Base-by-base conservation (phyloP, 2,888 invertebrate species). In the Peribatodes rhomboidaria region DNA sequence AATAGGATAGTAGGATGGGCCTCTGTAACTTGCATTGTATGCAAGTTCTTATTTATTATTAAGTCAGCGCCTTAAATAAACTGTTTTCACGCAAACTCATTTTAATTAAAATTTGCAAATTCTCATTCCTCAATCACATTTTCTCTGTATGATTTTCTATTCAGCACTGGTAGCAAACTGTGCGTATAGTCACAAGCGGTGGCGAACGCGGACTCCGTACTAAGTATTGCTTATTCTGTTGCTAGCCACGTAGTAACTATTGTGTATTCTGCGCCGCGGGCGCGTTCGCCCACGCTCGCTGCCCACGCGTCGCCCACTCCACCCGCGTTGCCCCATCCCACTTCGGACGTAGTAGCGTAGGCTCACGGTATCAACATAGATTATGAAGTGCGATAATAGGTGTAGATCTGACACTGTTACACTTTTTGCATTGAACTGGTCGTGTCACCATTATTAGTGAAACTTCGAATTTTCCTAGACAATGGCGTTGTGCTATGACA, bases 241-340 rank as follows among this genome's bases (percentile, higher is more conserved):
- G 18, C 7, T 7, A 16, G 0, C 13, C 22, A 11, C 6, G 22
- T 39, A 14, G 53, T 27, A 53, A 41, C 20, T 53, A 14, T 20
- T 1, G 6, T 6, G 20, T 37, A 50, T 50, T 37, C 50, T 37
- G 50, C 20, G 72, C 70, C 83, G 82, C 75, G 85, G 87, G 84
- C 88, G 89, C 74, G 86, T 84, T 54, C 78, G 73, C 64, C 57
- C 64, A 54, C 64, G 46, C 39, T 6, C 11, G 4, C 54, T 14
- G 35, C 56, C 62, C 66, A 64, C 66, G 61, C 74, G 60, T 71
- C 79, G 72, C 76, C 79, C 79, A 78, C 81, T 71, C 71, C 72
- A 63, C 71, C 70, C 70, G 71, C 65, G 75, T 71, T 65, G 67
- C 68, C 69, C 73, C 73, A 67, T 71, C 73, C 81, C 78, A 78